Base-by-base conservation (phyloP, 2,888 invertebrate genomes). In the Crematogaster levior region DNA sequence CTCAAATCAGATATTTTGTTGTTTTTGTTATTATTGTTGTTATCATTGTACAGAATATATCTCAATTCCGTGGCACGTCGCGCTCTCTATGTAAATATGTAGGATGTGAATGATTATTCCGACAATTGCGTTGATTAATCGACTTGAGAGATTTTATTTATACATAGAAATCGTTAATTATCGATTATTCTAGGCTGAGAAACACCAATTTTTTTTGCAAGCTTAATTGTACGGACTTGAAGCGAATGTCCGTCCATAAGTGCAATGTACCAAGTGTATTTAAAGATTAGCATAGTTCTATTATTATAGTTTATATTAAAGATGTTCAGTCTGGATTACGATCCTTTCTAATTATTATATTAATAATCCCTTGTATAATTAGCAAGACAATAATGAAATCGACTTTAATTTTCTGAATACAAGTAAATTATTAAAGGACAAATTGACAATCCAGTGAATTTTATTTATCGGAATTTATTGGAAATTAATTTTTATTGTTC, bases 11-110 rank as follows among this genome's bases (percentile, higher is more conserved):
- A 48, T 80, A 79, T 74, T 84, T 89, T 90, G 84, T 91, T 91
- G 84, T 90, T 91, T 85, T 91, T 90, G 85, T 91, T 91, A 83
- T 91, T 90, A 87, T 91, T 93, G 87, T 91, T 92, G 89, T 91
- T 91, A 86, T 90, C 84, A 87, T 88, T 92, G 89, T 92, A 91
- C 83, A 88, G 82, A 85, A 56, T 85, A 84, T 91, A 89, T 86
- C 84, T 75, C 73, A 83, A 89, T 83, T 70, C 80, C 81, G 83
- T 87, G 88, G 89, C 84, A 86, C 65, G 81, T 86, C 84, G 92
- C 93, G 92, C 93, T 93, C 93, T 93, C 91, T 90, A 84, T 88
- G 90, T 90, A 88, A 48, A 89, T 86, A 89, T 81, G 58, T 66
- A 65, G 48, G 37, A 66, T 56, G 66, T 56, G 15, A 66, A 66